A percentile compares a stretch with the other conserved stretches of the same genome.
phyloP scores from a whole-genome alignment of 30 jellyfish, hydroid and myxozoan genomes.

The Mastigias papua region DNA sequence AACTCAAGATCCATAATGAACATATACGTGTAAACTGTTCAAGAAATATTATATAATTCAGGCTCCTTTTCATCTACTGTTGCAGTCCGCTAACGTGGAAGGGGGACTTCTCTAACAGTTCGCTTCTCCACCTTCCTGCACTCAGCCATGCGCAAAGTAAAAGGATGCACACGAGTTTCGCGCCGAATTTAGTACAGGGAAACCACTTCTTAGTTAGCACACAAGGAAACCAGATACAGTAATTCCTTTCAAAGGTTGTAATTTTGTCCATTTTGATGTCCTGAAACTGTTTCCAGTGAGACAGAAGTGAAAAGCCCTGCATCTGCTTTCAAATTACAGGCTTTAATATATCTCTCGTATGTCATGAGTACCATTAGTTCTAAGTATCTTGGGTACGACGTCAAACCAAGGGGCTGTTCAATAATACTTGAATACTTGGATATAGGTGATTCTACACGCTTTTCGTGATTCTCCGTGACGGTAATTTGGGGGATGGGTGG shows the following conservation, averaged over 20 bases:
- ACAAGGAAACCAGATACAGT: slow-evolving; percentile 22
- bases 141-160: slow-evolving; percentile 80
- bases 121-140: slow-evolving; percentile 44
- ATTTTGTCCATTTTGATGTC: too few species aligned
- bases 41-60: neutral
- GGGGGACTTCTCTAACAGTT: neutral
- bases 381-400: too few species aligned
- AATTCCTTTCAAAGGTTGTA: neutral
- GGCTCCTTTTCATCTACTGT: neutral
- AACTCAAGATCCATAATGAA: slow-evolving; percentile 65
- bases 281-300: too few species aligned
- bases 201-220: neutral
- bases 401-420: too few species aligned
- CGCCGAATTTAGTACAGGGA: slow-evolving; percentile 57
- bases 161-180: slow-evolving; percentile 80
- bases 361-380: too few species aligned
- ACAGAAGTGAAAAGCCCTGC: too few species aligned
- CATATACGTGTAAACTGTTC: neutral
- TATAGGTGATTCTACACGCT: too few species aligned
- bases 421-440: too few species aligned
- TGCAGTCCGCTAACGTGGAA: neutral
- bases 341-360: too few species aligned
- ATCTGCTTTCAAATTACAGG: too few species aligned
- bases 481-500: too few species aligned
- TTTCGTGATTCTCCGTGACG: too few species aligned